phyloP scores from a whole-genome alignment of 2,888 invertebrate species.

The Drosophila suboccidentalis region DNA sequence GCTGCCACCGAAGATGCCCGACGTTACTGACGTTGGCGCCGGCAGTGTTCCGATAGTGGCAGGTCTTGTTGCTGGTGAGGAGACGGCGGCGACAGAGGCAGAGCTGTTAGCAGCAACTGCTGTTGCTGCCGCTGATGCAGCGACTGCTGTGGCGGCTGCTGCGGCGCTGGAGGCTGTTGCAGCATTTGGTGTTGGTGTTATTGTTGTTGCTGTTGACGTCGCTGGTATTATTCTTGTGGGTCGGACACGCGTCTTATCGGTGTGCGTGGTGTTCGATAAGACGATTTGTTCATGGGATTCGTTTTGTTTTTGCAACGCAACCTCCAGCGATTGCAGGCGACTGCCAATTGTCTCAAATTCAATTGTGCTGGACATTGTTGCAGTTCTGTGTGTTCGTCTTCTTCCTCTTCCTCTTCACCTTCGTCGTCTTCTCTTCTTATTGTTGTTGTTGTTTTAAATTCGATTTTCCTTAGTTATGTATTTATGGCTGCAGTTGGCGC shows the following conservation, averaged over 20 bases:
- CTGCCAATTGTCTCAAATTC: conserved; percentile 87
- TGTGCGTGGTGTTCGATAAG: conserved; percentile 77
- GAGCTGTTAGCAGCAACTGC: conserved; percentile 5
- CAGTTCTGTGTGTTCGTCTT: conserved; percentile 7
- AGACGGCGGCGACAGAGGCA: conserved; percentile 13
- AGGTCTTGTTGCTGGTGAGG: conserved; percentile 44
- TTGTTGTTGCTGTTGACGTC: conserved; percentile 19
- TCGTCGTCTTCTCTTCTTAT: conserved; percentile 1
- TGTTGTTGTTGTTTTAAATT: conserved; percentile 38
- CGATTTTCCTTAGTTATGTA: conserved; percentile 66
- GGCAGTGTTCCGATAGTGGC: conserved; percentile 31
- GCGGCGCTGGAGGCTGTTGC: conserved; percentile 14
- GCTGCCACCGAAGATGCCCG: conserved; percentile 39
- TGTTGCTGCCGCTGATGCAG: conserved; percentile 25
- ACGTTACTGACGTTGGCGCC: conserved; percentile 33
- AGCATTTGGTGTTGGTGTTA: conserved; percentile 35
- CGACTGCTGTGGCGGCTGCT: conserved; percentile 16
- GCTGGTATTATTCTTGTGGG: conserved; percentile 47
- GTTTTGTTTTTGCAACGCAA: conserved; percentile 88
- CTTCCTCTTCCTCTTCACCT: conserved; percentile 1
- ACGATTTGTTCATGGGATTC: conserved; percentile 84
- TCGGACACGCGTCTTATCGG: conserved; percentile 32
- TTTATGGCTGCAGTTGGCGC: conserved; percentile 61
- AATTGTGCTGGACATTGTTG: conserved; percentile 66
- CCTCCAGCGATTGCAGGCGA: conserved; percentile 93